Evolutionary conservation across 1,140 invertebrate species (phyloP), one percentile per base, ranked within the genome.

Genomic region (Ceratitis capitata): DNA sequence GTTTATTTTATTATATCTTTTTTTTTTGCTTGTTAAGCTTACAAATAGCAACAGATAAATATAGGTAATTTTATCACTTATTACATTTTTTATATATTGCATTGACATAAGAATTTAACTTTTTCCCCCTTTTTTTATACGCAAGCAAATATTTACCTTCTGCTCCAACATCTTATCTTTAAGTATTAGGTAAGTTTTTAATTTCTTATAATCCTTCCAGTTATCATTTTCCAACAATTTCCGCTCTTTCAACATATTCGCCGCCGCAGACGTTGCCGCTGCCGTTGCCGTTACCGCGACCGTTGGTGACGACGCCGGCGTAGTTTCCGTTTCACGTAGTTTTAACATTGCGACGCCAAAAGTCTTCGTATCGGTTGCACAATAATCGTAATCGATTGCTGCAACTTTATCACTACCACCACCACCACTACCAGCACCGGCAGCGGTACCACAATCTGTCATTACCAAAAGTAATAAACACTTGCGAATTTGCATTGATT

Each of bases 181-280:
- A 0, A 90, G 88, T 42, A 91, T 90, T 23, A 91, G 86, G 88
- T 91, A 91, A 9, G 90, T 91, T 86, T 91, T 91, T 6, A 89
- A 58, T 88, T 91, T 91, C 64, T 90, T 91, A 84, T 91, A 91
- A 87, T 91, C 88, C 87, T 87, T 90, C 90, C 90, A 91, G 86
- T 88, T 88, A 86, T 89, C 83, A 23, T 84, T 84, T 61, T 61
- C 47, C 82, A 53, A 32, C 47, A 53, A 29, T 61, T 61, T 39
- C 35, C 23, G 6, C 42, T 61, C 58, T 3, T 84, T 84, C 23
- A 23, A 35, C 53, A 29, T 91, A 7, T 87, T 29, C 19, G 29
- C 64, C 29, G 47, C n/a, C 2, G 26, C 45, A 5, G n/a, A n/a
- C 12, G 51, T 84, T 61, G 35, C 32, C 49, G 49, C n/a, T 61